Base-by-base conservation (phyloP, 2,888 invertebrate genomes). In the Drosophila affinis region DNA sequence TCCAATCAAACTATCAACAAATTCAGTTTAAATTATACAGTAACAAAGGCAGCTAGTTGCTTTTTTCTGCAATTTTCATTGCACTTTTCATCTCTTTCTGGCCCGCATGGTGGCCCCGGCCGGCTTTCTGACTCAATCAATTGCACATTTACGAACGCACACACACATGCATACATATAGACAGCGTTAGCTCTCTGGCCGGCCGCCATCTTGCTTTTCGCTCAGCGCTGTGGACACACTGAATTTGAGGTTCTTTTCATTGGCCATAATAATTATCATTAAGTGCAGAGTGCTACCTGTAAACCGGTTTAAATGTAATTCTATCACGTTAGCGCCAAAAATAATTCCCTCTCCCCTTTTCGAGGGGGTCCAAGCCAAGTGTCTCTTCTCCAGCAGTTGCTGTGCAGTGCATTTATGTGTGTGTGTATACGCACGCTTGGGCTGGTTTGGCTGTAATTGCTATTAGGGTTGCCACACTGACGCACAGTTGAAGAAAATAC, bases 181-280 rank as follows among this genome's bases (percentile, higher is more conserved):
- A 12, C 9, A 46, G 14, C 39, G 39, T 39, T 56, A 17, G 14
- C 24, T 53, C 39, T 32, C 18, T 39, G 52, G 32, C 29, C 59
- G 62, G 67, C 60, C 78, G 81, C 81, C 81, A 82, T 82, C 57
- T 81, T 81, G 45, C 39, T 53, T 71, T 71, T 68, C 53, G 71
- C n/a, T 27, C 10, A n/a, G 14, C 39, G 21, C 51, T 53, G 21
- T 47, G 18, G 48, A 45, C 45, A 56, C 62, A 63, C 10, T 52
- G 64, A 34, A 18, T 45, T n/a, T 45, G 32, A n/a, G 60, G 62
- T 58, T 59, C 56, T 61, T 64, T 69, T 58, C 60, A 32, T 59
- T 63, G 24, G 24, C 29, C 12, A 49, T 27, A 27, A 32, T 9
- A 39, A 44, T 39, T 53, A 24, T 21, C 44, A 10, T 34, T 51